Base-by-base conservation (phyloP, 2,797 vertebrate species). In the Poecilia gillii region DNA sequence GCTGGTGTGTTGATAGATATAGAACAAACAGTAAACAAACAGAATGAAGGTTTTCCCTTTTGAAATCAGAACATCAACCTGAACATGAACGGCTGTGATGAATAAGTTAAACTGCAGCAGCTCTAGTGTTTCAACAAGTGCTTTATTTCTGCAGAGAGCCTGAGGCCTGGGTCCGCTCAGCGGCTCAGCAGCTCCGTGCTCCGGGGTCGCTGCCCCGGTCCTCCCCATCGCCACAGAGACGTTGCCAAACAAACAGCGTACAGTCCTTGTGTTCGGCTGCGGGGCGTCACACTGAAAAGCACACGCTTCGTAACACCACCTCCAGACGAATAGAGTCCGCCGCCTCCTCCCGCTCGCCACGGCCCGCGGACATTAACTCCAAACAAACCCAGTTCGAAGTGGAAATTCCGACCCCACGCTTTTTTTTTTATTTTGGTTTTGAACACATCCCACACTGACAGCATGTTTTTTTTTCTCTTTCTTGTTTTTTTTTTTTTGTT, bases 11-110 rank as follows among this genome's bases (percentile, higher is more conserved):
- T 36, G 18, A 64, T 64, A 64, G 59, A 64, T 36, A 33, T 62
- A 62, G 57, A 33, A 39, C 85, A 93, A 94, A 94, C 86, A 87
- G 77, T 86, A 81, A 93, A 91, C 83, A 92, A 77, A 93, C 90
- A 93, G 77, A 88, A 86, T 90, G 88, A 89, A 93, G 91, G 89
- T 91, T 89, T 93, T 96, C 93, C 94, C 91, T 96, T 96, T 95
- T 92, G 88, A 91, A 92, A 93, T 92, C 84, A 87, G 59, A 78
- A 93, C 78, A 92, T 84, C 83, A 92, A 92, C 84, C 71, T 87
- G 85, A 95, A 94, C 90, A 88, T 85, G 75, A 91, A 95, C 92
- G 90, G 78, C 73, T 91, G 79, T 43, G 88, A 91, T 94, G 85
- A 85, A 91, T 76, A 86, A 79, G 84, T 92, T 79, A 91, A 92